Conservation (phyloP, 2,888 invertebrate genomes). For the Acholoe squamosa region DNA sequence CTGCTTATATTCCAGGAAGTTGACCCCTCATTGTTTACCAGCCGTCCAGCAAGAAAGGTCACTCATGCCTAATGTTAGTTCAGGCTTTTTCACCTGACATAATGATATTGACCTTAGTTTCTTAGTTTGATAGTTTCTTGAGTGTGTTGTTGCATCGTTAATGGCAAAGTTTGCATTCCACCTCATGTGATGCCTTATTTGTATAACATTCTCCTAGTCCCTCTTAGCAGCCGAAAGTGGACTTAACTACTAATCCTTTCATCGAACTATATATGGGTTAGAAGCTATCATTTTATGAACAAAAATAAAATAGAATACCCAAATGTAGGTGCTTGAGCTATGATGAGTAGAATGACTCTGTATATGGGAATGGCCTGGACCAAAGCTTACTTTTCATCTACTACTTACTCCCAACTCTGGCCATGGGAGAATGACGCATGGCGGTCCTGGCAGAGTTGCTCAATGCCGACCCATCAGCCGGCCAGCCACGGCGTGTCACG, state of each 20-base stretch:
- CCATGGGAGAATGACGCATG: neutral
- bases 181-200: neutral
- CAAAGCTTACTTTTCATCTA: neutral
- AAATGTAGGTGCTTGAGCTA: neutral
- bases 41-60: slow-evolving; percentile 1
- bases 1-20: neutral
- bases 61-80: neutral
- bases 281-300: no score
- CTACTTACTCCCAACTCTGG: slow-evolving; percentile 1
- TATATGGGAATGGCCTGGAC: neutral
- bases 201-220: neutral
- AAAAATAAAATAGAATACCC: neutral
- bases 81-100: neutral
- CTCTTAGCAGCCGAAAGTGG: neutral
- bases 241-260: neutral
- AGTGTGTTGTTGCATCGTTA: neutral
- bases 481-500: neutral
- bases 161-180: slow-evolving; percentile 11
- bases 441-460: neutral
- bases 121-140: neutral
- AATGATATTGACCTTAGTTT: slow-evolving; percentile 38
- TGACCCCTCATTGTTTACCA: neutral
- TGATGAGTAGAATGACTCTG: no score
- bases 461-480: neutral
- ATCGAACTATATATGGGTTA: neutral